Evolutionary conservation across 2,113 vertebrate genomes (phyloP), one percentile per base, ranked within the genome.

Genomic region (Sinocyclocheilus anshuiensis): DNA sequence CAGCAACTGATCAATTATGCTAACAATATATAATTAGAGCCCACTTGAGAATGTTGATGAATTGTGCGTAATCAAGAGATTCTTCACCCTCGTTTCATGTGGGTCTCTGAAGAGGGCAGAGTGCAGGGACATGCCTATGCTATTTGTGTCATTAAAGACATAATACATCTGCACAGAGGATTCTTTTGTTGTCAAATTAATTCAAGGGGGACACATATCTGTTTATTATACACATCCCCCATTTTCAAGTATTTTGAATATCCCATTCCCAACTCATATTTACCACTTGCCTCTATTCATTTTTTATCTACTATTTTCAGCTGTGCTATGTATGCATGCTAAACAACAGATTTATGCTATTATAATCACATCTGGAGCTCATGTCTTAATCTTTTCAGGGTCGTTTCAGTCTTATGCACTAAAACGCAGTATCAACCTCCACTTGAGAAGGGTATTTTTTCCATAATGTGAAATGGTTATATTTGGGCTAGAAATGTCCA

Each of bases 1-100:
- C 24, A 85, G n/a, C 24, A 71, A 77, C 33, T 76, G 72, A 81
- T 75, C 45, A 81, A 45, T 72, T 84, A 24, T 63, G 82, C 36
- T 39, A 78, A 42, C 39, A 59, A 81, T 67, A 36, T 76, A 61
- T 63, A 84, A 87, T 72, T 78, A 36, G 15, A 63, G 13, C 15
- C 22, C 61, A 84, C 77, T 81, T 76, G 16, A 86, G 57, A 84
- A 87, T 84, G 81, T 76, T 76, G n/a, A 77, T 82, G 69, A 79
- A 74, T 20, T n/a, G 12, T 74, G 77, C 5, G 12, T 81, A 67
- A 80, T 67, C 39, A 84, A 84, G 65, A 87, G 86, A 72, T 77
- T 67, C 86, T 79, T 59, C 18, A 36, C 50, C 45, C 77, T 42
- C 12, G 12, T 85, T 77, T 85, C 59, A 65, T 83, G 72, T 71